phyloP scores from a whole-genome alignment of 2,113 vertebrate species.

The Dolichallabes microphthalmus region DNA sequence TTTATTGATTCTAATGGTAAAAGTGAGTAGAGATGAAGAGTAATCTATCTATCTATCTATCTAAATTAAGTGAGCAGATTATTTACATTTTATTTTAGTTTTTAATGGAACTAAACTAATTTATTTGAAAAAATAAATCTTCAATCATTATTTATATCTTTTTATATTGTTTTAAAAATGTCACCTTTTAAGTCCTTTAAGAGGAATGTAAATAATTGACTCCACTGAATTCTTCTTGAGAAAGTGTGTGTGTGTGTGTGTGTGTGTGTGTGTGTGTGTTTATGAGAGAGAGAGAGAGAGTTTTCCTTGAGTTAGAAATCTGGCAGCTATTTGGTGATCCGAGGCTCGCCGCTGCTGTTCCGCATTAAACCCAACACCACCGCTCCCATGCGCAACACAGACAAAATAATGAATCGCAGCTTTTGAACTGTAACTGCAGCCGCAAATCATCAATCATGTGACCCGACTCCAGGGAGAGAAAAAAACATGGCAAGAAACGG shows the following conservation, averaged over 20 bases:
- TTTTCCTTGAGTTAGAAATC: neutral
- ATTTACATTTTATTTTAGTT: neutral
- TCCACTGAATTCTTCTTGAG: neutral
- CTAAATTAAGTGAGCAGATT: too few relatives aligned
- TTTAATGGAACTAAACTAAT: neutral
- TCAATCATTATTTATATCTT: neutral
- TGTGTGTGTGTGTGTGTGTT: too few relatives aligned
- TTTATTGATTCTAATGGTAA: neutral
- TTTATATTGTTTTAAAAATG: neutral
- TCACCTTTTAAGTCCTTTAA: neutral
- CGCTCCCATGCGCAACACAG: constrained; percentile 1
- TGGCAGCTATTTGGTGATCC: constrained; percentile 2
- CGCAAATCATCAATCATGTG: constrained; percentile 14
- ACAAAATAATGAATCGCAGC: constrained; percentile 21
- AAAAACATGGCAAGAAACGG: constrained; percentile 28
- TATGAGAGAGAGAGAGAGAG: too few relatives aligned
- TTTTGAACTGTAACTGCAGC: constrained; percentile 29
- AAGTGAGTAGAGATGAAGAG: too few relatives aligned
- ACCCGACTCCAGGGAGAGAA: constrained; percentile 27
- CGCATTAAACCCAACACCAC: constrained; percentile 2
- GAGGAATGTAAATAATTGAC: constrained; percentile 1
- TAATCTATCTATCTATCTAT: neutral
- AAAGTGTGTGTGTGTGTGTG: neutral
- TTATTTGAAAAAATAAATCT: neutral
- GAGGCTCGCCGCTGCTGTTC: neutral